These are phyloP conservation scores for Platyscapa corneri DNA, from an alignment of 1,140 invertebrate species.

Conservation along the genomic window DNA sequence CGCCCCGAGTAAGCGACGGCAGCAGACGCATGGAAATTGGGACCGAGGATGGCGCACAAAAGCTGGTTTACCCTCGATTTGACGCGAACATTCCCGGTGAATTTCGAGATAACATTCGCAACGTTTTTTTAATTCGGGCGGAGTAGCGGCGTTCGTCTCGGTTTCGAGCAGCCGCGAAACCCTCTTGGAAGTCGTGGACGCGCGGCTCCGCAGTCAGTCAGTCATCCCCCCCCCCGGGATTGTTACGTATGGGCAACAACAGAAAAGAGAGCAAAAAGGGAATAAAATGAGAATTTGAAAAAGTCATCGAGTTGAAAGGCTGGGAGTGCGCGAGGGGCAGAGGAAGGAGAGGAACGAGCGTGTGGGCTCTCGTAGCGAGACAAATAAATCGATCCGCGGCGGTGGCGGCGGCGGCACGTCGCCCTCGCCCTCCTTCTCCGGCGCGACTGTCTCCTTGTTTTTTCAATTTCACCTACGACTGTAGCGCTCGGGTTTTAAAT, in stretches of 20 bases:
- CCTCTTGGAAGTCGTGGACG: background rate
- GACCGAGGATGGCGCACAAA: too few relatives aligned
- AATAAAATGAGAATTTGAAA: constrained; percentile 38
- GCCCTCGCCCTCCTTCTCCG: background rate
- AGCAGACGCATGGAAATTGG: too few relatives aligned
- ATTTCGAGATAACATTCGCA: too few relatives aligned
- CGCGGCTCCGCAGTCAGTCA: background rate
- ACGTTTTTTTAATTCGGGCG: too few relatives aligned
- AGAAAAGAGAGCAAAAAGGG: too few relatives aligned
- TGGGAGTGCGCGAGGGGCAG: constrained; percentile 36
- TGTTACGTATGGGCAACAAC: constrained; percentile 37
- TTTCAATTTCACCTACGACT: background rate
- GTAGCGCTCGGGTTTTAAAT: constrained; percentile 34
- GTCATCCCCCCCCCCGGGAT: background rate
- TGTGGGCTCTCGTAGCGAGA: constrained; percentile 34
- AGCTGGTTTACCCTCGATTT: too few relatives aligned
- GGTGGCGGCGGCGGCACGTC: constrained; percentile 36
- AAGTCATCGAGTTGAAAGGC: constrained; percentile 44
- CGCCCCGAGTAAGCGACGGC: too few relatives aligned
- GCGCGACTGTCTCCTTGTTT: constrained; percentile 31
- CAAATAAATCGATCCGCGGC: constrained; percentile 58
- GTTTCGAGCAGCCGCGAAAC: background rate
- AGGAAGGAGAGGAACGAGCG: background rate
- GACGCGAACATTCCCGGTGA: too few relatives aligned
- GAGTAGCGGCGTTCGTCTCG: background rate